Base-by-base conservation (phyloP, 92 coral and sea anemone species). In the Zoanthus sansibaricus region DNA sequence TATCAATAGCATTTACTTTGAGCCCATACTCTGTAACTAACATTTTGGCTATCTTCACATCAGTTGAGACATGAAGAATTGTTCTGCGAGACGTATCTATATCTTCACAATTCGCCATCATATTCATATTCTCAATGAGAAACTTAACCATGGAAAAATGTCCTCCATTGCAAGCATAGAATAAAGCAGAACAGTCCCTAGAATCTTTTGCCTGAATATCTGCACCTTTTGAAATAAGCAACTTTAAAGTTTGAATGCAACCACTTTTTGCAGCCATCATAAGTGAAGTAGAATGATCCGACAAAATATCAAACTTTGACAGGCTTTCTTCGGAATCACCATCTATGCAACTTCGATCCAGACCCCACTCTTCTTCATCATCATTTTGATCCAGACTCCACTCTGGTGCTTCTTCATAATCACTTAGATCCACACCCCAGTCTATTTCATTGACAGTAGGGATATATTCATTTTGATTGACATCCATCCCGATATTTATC, bases 101-200 rank as follows among this genome's bases (percentile, higher is more conserved):
- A 72, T 72, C 55, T 7, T 48, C 3, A 72, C 54, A 12, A 20
- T 44, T 72, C 11, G 16, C 77, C 5, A 7, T 18, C 13, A 69
- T 7, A 4, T 69, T 33, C 12, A 62, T 15, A 4, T 64, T 33
- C 46, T 42, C 49, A 64, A 64, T 64, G 21, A 80, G 46, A 31
- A 48, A 64, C 61, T 66, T 66, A 15, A 49, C 30, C 17, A 45
- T 64, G 17, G 32, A 18, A 64, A 46, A 14, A 25, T 80, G 61
- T 15, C 85, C 85, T 21, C 85, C 85, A 80, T 42, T 80, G 3
- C 85, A 80, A 64, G 85, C 72, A 66, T 80, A 80, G 16, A 62
- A 80, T 15, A 80, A 21, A 44, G 45, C 85, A 64, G 85, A 80
- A 5, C 85, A 66, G 11, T 45, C 17, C 2, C 44, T 11, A 9